Conservation (phyloP, 2,888 invertebrate species). For the Drosophila engyochracea region DNA sequence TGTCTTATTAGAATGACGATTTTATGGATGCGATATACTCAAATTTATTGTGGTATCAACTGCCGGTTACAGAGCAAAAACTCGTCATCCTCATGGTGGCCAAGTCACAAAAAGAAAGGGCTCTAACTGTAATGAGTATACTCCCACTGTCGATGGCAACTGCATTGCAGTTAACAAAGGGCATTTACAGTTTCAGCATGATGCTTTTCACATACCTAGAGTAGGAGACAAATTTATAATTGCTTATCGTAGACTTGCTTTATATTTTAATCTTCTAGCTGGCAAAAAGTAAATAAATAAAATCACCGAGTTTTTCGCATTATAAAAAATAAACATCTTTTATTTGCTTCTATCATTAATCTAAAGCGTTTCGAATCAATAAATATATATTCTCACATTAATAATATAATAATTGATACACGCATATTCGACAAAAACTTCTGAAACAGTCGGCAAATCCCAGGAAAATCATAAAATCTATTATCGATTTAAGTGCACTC, state of each 20-base stretch:
- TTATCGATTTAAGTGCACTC: background rate
- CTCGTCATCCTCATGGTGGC: slow-evolving; percentile 64
- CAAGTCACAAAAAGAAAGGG: slow-evolving; percentile 55
- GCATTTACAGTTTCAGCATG: slow-evolving; percentile 70
- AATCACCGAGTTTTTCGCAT: background rate
- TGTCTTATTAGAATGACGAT: slow-evolving; percentile 48
- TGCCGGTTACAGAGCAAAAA: slow-evolving; percentile 59
- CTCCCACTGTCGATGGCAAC: slow-evolving; percentile 64
- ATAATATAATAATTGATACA: background rate
- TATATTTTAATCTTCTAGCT: background rate
- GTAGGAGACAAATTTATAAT: background rate
- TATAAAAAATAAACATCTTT: background rate
- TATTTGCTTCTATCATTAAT: background rate
- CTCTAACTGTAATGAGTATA: slow-evolving; percentile 53
- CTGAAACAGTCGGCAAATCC: slow-evolving; percentile 11
- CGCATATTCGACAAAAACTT: background rate
- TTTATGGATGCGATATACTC: slow-evolving; percentile 54
- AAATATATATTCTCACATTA: background rate
- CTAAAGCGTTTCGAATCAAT: background rate
- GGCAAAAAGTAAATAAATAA: background rate
- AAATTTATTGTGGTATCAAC: slow-evolving; percentile 67
- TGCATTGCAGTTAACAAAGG: slow-evolving; percentile 65
- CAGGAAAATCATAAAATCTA: background rate
- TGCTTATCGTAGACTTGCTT: background rate
- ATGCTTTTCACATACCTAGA: slow-evolving; percentile 56